Percentiles rank a stretch among this genome's conserved stretches.
These are phyloP conservation scores for Triops cancriformis DNA, from an alignment of 1,140 invertebrate genomes.

Conservation along the genomic window DNA sequence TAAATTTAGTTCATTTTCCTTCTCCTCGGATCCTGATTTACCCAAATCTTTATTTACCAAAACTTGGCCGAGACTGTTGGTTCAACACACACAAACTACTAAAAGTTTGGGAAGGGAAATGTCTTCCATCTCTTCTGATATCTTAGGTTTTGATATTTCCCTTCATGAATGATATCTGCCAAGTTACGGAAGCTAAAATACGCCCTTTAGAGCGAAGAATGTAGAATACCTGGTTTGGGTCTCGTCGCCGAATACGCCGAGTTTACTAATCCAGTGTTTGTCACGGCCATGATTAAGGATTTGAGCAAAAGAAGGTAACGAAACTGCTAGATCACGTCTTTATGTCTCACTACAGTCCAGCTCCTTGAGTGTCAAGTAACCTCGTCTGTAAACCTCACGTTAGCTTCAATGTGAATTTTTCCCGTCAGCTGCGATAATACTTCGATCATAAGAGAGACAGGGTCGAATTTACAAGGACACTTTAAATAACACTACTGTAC, in stretches of 20 bases:
- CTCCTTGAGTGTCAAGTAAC: no score
- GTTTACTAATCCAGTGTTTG: neutral
- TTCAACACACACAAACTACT: neutral
- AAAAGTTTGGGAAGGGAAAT: neutral
- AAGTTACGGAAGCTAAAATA: no score
- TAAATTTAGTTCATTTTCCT: conserved; percentile 1
- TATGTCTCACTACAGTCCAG: neutral
- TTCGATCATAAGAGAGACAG: neutral
- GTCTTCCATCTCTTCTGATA: neutral
- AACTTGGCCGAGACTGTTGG: neutral
- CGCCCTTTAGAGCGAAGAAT: neutral
- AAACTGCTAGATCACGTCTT: neutral
- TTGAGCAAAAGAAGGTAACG: neutral
- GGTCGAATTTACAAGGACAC: neutral
- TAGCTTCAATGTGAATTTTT: no score
- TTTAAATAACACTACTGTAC: neutral
- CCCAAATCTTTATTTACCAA: neutral
- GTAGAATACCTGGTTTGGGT: conserved; percentile 25
- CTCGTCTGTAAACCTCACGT: no score
- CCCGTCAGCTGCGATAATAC: neutral
- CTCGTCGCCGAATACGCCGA: conserved; percentile 21
- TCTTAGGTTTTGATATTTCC: neutral
- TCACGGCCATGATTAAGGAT: neutral
- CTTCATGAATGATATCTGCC: no score
- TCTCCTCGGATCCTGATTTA: neutral